Base-by-base conservation (phyloP, 1,140 invertebrate genomes). In the Eueides isabella region DNA sequence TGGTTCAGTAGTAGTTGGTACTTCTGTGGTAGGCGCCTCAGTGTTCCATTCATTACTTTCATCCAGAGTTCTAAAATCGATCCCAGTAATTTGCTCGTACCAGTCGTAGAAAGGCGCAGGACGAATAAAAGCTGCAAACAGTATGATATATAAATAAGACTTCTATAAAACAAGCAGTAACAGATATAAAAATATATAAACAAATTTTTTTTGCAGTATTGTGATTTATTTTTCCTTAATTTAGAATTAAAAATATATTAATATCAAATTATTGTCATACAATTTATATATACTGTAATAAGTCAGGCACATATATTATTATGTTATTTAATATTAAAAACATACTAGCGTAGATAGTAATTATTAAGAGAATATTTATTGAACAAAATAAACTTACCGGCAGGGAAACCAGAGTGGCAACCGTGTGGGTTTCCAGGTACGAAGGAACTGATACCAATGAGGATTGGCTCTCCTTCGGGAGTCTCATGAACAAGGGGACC, bases 371-470 rank as follows among this genome's bases (percentile, higher is more conserved):
- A n/a, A 5, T 31, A 31, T 31, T 31, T 31, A 31, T 5, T 61
- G n/a, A n/a, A n/a, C n/a, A n/a, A 48, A 2, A 38, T 29, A 76
- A 19, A 76, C 66, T 29, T 70, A 91, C 88, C 94, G 71, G 84
- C 94, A 31, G 94, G 94, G 63, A 91, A 83, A 4, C 94, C 94
- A 0, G 80, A 82, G 71, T 94, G 93, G 75, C 94, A 95, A 2
- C 94, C 94, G 29, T 80, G 87, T 66, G 89, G 79, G 9, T 91
- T 93, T 14, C 85, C 85, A 11, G 88, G 87, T 0, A 91, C 89
- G 75, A 94, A 95, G 29, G 94, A 94, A 2, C 92, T 91, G 16
- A 94, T 85, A 44, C 94, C 94, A 61, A 95, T 85, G 12, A 94
- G 77, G 6, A 80, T 87, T 5, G 89, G 83, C 4, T 78, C 82